Evolutionary conservation across 2,113 vertebrate genomes (phyloP), one percentile per base, ranked within the genome.

Genomic region (Archocentrus centrarchus): DNA sequence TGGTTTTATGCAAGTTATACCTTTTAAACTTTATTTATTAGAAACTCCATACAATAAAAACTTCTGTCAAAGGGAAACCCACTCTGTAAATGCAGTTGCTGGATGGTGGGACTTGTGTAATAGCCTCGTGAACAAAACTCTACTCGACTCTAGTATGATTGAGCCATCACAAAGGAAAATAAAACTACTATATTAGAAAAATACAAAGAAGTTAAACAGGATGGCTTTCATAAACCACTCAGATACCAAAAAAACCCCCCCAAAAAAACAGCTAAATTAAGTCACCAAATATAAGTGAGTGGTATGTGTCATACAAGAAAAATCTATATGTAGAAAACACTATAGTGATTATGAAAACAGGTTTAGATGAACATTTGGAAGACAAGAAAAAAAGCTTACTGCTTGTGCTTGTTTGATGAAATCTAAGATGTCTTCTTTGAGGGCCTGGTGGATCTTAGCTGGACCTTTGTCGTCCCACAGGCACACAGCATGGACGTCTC

Each of bases 341-440:
- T 9, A n/a, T 11, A 11, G 55, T n/a, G 9, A 58, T 58, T 22
- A 11, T 24, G 10, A 58, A 24, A 58, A 58, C 11, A 58, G n/a
- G 20, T 58, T 73, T 73, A 55, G 50, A 55, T n/a, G 10, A 32
- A 8, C 2, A 17, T 6, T 0, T 32, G 47, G 3, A 13, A 53
- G 24, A 20, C 17, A 55, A 55, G 18, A 53, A n/a, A 55, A 55
- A 53, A 73, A 55, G 47, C 97, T 97, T 96, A 99, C 97, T 82
- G 98, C 98, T 94, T 99, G 98, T 91, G 98, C 98, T 97, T 99
- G 98, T 95, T 99, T 99, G 94, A 99, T 99, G 95, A 99, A 99
- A 88, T 99, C 98, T 94, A 99, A 96, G 87, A 99, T 99, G 93
- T 99, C 98, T 94, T 99, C 98, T 95, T 99, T 99, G 89, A 99